Evolutionary conservation across 2,113 vertebrate species (phyloP).

Genomic region (Hippocampus mohnikei): DNA sequence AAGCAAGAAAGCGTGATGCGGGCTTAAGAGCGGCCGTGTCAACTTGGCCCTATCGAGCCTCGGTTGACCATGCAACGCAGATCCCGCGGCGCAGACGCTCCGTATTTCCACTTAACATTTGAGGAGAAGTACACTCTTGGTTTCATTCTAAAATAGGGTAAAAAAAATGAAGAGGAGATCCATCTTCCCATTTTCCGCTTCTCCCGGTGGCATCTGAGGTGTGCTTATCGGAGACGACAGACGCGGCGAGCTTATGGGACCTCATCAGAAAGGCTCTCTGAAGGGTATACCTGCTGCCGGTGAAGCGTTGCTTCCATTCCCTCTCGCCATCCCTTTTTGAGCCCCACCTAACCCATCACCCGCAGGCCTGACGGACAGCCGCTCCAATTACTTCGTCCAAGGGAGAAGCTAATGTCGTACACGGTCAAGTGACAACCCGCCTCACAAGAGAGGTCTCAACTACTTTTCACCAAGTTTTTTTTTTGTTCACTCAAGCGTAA

Average conservation of each 20-base stretch:
- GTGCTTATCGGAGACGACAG: slow-evolving; percentile 75
- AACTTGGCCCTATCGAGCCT: slow-evolving; percentile 15
- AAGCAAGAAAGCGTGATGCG: slow-evolving; percentile 31
- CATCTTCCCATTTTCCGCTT: slow-evolving; percentile 27
- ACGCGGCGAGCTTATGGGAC: slow-evolving; percentile 69
- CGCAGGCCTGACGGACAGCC: slow-evolving; percentile 49
- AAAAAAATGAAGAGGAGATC: slow-evolving; percentile 40
- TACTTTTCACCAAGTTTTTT: slow-evolving; percentile 8
- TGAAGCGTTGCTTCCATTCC: slow-evolving; percentile 58
- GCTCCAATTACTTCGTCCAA: slow-evolving; percentile 62
- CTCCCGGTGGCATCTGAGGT: slow-evolving; percentile 61
- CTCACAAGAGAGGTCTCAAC: slow-evolving; percentile 34
- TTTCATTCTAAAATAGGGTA: slow-evolving; percentile 43
- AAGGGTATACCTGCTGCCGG: slow-evolving; percentile 66
- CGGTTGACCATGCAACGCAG: slow-evolving; percentile 38
- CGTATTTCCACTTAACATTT: slow-evolving; percentile 64
- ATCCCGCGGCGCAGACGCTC: slow-evolving; percentile 7
- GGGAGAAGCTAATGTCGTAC: slow-evolving; percentile 50
- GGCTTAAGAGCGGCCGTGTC: slow-evolving; percentile 28
- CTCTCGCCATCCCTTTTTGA: slow-evolving; percentile 38
- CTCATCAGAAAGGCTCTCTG: slow-evolving; percentile 67
- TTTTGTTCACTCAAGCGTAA: slow-evolving; percentile 16
- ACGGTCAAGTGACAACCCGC: slow-evolving; percentile 45
- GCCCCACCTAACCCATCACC: slow-evolving; percentile 51
- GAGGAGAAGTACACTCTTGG: slow-evolving; percentile 39